Conservation (phyloP, 2,113 vertebrate genomes). For the Clupea harengus region DNA sequence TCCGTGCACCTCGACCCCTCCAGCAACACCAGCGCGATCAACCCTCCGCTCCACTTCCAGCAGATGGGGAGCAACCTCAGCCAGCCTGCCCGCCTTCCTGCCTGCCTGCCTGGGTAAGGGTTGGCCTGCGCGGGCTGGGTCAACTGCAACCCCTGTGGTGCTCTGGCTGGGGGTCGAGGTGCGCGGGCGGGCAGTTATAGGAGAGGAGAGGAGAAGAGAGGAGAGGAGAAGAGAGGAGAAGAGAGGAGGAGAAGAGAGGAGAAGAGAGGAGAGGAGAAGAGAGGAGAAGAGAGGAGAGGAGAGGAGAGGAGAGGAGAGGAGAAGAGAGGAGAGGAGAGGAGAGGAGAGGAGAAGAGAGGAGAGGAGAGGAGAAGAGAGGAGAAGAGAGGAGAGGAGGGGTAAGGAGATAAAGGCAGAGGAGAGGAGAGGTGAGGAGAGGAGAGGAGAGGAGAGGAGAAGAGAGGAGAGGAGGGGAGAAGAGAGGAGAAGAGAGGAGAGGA, state of each 20-base stretch:
- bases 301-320: too few species aligned
- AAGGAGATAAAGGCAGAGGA: too few species aligned
- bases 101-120: not conserved
- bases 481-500: not conserved
- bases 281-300: too few species aligned
- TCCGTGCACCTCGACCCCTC: not conserved
- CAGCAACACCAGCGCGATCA: not conserved
- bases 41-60: not conserved
- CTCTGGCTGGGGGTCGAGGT: not conserved
- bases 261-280: too few species aligned
- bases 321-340: not conserved
- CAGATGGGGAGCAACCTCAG: not conserved
- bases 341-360: too few species aligned
- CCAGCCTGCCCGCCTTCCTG: not conserved
- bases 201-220: not conserved
- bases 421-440: too few species aligned
- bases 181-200: not conserved
- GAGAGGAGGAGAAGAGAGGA: not conserved
- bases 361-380: too few species aligned
- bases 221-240: not conserved
- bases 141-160: not conserved
- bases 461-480: not conserved
- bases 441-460: too few species aligned
- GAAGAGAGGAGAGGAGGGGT: too few species aligned
- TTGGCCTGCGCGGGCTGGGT: not conserved